These are phyloP conservation scores for Sylvilagus bachmani DNA, from an alignment of 2,113 vertebrate genomes.

Conservation along the genomic window DNA sequence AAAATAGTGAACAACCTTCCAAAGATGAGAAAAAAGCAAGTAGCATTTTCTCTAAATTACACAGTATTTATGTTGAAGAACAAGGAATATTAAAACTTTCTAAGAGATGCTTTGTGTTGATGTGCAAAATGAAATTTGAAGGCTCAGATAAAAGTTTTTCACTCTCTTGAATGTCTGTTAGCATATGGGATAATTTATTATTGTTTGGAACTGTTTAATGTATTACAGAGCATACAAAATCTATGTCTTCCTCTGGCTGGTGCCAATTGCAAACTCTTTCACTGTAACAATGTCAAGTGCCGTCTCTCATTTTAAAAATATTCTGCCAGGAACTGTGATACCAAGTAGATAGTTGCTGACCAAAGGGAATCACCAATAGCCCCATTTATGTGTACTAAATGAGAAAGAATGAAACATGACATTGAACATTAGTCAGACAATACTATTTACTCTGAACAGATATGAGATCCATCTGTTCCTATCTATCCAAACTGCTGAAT, in stretches of 20 bases:
- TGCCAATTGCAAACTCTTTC: slow-evolving; percentile 2
- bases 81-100: not conserved
- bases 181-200: not conserved
- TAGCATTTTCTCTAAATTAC: not conserved
- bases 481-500: not conserved
- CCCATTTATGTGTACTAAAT: not conserved
- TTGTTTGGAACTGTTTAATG: not conserved
- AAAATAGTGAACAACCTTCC: not conserved
- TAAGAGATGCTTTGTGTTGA: not conserved
- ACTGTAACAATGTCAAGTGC: not conserved
- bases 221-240: not conserved
- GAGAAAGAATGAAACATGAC: not conserved
- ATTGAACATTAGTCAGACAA: not conserved
- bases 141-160: not conserved
- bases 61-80: not conserved
- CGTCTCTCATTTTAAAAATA: slow-evolving; percentile 41
- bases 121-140: not conserved
- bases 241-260: not conserved
- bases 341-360: not conserved
- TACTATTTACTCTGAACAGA: not conserved
- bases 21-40: slow-evolving; percentile 19
- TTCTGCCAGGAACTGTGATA: not conserved
- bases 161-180: slow-evolving; percentile 1
- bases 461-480: not conserved
- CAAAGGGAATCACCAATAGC: not conserved